Conservation (phyloP, 2,797 vertebrate genomes). For the Thaleichthys pacificus region DNA sequence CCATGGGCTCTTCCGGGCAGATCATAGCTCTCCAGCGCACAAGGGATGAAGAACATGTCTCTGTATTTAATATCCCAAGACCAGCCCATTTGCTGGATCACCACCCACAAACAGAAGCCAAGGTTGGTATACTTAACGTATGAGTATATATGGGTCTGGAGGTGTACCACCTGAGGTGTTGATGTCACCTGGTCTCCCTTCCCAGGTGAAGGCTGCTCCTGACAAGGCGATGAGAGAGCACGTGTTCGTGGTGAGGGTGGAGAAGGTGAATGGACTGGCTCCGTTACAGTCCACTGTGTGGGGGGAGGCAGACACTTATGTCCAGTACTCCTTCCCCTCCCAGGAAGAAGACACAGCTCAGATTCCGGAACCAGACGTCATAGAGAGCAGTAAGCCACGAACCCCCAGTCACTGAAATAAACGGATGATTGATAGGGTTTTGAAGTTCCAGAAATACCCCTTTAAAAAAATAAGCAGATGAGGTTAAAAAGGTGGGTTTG, state of each 20-base stretch:
- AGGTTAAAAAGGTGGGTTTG: neutral
- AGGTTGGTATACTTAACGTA: constrained; percentile 55
- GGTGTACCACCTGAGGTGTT: neutral
- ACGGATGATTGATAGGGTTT: neutral
- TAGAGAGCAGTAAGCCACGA: constrained; percentile 74
- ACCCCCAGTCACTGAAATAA: neutral
- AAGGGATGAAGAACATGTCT: constrained; percentile 74
- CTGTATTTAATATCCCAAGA: constrained; percentile 49
- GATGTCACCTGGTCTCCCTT: constrained; percentile 18
- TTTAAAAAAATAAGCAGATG: neutral
- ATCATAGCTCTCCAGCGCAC: constrained; percentile 83
- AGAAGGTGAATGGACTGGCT: constrained; percentile 82
- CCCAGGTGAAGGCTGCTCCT: constrained; percentile 56
- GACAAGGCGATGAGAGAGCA: constrained; percentile 78
- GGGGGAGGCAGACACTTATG: constrained; percentile 96
- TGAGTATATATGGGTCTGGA: neutral
- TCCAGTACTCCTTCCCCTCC: constrained; percentile 90
- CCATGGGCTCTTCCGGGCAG: constrained; percentile 88
- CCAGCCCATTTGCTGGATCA: constrained; percentile 83
- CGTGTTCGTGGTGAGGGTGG: constrained; percentile 84
- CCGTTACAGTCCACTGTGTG: constrained; percentile 93
- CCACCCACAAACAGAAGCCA: constrained; percentile 44
- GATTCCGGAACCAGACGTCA: constrained; percentile 54
- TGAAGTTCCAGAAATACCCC: neutral
- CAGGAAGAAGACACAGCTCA: constrained; percentile 62